Conservation (phyloP, 2,797 vertebrate genomes). For the Telmatherina bonti region DNA sequence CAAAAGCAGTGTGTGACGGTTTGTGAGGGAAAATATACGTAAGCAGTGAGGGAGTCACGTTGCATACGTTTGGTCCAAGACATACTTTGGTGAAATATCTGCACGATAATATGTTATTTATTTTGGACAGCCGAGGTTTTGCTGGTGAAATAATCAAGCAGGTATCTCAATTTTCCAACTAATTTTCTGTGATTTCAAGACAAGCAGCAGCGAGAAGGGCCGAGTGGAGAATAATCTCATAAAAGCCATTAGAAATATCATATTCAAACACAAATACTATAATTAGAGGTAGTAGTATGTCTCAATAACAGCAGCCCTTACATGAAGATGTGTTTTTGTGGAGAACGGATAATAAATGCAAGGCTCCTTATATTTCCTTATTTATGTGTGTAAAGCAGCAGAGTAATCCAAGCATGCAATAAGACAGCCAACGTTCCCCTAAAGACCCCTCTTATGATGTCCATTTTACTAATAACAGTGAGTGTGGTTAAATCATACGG, state of each 20-base stretch:
- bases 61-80: slow-evolving; percentile 58
- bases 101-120: slow-evolving; percentile 69
- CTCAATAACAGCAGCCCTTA: slow-evolving; percentile 62
- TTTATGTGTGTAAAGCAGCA: slow-evolving; percentile 32
- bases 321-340: slow-evolving; percentile 42
- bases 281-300: slow-evolving; percentile 68
- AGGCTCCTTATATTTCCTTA: slow-evolving; percentile 41
- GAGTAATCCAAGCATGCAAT: slow-evolving; percentile 31
- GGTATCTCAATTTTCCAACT: slow-evolving; percentile 70
- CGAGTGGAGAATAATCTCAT: slow-evolving; percentile 59
- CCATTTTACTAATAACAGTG: slow-evolving; percentile 24
- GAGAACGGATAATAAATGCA: slow-evolving; percentile 29
- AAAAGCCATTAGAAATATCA: slow-evolving; percentile 72
- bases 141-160: slow-evolving; percentile 74
- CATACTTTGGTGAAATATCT: slow-evolving; percentile 66
- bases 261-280: slow-evolving; percentile 65
- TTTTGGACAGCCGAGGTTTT: slow-evolving; percentile 62
- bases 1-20: slow-evolving; percentile 51
- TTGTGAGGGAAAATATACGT: slow-evolving; percentile 44
- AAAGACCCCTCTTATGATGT: slow-evolving; percentile 22
- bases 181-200: slow-evolving; percentile 68
- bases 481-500: slow-evolving; percentile 29
- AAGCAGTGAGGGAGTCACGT: slow-evolving; percentile 61
- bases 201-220: slow-evolving; percentile 47
- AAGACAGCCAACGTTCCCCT: slow-evolving; percentile 35